Evolutionary conservation across 2,888 invertebrate genomes (phyloP).

Genomic region (Drosophila siamana): DNA sequence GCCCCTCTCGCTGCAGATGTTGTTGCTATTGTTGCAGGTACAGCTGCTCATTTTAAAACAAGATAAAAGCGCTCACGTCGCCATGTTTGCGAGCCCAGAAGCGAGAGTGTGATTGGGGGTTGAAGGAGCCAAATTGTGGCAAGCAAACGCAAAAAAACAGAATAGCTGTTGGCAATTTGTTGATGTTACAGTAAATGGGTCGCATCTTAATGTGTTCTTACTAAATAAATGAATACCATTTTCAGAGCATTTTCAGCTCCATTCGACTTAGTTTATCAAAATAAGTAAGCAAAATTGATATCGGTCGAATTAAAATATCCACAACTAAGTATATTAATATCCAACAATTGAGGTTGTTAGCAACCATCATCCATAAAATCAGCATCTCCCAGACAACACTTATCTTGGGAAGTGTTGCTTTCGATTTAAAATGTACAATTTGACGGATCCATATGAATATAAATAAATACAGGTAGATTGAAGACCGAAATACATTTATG

Average conservation of each 20-base stretch:
- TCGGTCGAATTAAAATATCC: no score
- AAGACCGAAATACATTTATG: no score
- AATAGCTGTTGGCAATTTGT: slow-evolving; percentile 75
- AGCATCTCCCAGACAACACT: no score
- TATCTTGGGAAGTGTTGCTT: no score
- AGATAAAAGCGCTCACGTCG: slow-evolving; percentile 78
- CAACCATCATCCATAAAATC: no score
- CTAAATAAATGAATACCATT: slow-evolving; percentile 58
- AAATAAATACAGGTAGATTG: no score
- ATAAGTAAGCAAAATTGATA: no score
- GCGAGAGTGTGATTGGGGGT: slow-evolving; percentile 11
- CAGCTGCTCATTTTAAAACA: slow-evolving; percentile 80
- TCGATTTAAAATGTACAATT: no score
- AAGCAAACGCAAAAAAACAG: slow-evolving; percentile 20
- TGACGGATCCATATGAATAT: no score
- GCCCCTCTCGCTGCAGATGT: slow-evolving; percentile 1
- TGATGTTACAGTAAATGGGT: slow-evolving; percentile 80
- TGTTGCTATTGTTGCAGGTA: slow-evolving; percentile 47
- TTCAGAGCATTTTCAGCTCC: slow-evolving; percentile 27
- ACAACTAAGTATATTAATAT: no score
- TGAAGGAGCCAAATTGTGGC: slow-evolving; percentile 33
- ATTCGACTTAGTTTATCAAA: no score
- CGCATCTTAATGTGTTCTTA: slow-evolving; percentile 76
- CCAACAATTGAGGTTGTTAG: no score
- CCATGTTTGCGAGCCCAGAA: slow-evolving; percentile 51